These are phyloP conservation scores for Musca domestica DNA, from an alignment of 1,140 invertebrate species.

Conservation along the genomic window DNA sequence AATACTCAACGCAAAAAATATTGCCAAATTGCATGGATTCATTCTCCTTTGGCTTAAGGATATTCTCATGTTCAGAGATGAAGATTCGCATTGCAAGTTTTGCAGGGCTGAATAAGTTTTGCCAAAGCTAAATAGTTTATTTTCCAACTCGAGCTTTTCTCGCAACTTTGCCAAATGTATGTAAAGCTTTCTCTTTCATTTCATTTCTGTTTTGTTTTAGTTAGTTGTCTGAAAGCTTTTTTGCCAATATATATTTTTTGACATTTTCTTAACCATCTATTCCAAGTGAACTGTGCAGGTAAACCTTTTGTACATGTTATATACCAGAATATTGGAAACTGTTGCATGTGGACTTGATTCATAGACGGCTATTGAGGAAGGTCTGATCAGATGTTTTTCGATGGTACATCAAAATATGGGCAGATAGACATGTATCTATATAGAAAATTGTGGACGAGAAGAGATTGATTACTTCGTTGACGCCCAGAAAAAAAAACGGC, in stretches of 20 bases:
- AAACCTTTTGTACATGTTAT: background rate
- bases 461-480: too few relatives aligned
- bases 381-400: too few relatives aligned
- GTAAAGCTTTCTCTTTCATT: background rate
- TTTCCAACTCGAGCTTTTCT: background rate
- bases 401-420: too few relatives aligned
- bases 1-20: slow-evolving; percentile 20
- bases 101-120: slow-evolving; percentile 2
- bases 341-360: too few relatives aligned
- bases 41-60: slow-evolving; percentile 6
- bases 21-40: background rate
- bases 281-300: background rate
- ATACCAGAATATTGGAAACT: too few relatives aligned
- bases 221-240: background rate
- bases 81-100: background rate
- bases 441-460: too few relatives aligned
- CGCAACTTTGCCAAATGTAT: background rate
- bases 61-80: too few relatives aligned
- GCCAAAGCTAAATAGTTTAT: background rate
- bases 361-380: too few relatives aligned
- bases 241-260: slow-evolving; percentile 2
- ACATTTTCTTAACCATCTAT: slow-evolving; percentile 11
- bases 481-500: too few relatives aligned
- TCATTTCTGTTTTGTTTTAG: background rate
- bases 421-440: too few relatives aligned